phyloP scores from a whole-genome alignment of 2,888 invertebrate species.

The Brassicogethes aeneus region DNA sequence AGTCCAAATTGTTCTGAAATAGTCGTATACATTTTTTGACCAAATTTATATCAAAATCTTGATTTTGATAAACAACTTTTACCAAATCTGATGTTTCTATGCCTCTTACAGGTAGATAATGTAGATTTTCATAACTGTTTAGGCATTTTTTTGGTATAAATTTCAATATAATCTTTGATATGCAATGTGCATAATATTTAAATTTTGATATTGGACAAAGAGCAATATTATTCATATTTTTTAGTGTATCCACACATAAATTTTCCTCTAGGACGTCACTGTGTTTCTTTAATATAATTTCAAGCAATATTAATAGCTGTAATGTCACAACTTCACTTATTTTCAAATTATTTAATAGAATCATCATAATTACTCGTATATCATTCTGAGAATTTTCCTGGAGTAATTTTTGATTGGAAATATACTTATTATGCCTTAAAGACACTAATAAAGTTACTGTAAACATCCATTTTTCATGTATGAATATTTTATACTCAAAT shows the following conservation, averaged over 20 bases:
- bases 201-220: slow-evolving; percentile 18
- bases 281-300: slow-evolving; percentile 16
- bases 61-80: too few species aligned
- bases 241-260: slow-evolving; percentile 13
- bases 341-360: too few species aligned
- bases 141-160: background rate
- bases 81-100: slow-evolving; percentile 18
- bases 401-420: too few species aligned
- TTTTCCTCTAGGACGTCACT: slow-evolving; percentile 12
- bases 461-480: too few species aligned
- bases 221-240: slow-evolving; percentile 16
- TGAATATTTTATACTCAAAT: too few species aligned
- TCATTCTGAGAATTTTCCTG: too few species aligned
- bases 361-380: too few species aligned
- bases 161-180: slow-evolving; percentile 19
- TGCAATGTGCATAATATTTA: slow-evolving; percentile 18
- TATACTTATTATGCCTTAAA: too few species aligned
- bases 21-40: too few species aligned
- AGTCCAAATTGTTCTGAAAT: slow-evolving; percentile 24
- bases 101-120: slow-evolving; percentile 18
- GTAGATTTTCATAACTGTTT: background rate
- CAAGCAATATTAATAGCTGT: slow-evolving; percentile 17
- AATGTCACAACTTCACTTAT: too few species aligned
- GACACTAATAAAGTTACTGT: too few species aligned
- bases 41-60: too few species aligned